Evolutionary conservation across 2,797 vertebrate genomes (phyloP).

Genomic region (Fringilla coelebs): DNA sequence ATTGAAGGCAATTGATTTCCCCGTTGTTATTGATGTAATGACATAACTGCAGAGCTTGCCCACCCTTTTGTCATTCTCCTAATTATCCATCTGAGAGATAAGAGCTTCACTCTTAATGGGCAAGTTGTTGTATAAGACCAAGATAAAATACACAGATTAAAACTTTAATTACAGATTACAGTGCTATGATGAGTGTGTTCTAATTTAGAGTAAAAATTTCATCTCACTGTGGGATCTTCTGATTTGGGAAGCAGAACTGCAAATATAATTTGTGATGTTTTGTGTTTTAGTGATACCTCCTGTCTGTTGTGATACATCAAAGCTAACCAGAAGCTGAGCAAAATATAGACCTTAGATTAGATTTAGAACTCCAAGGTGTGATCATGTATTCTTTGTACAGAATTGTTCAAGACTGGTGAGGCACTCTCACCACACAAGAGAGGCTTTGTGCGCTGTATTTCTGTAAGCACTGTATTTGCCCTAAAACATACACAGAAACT

Average conservation of each 20-base stretch:
- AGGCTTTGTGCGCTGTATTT: background rate
- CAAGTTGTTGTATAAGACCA: background rate
- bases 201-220: background rate
- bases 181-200: background rate
- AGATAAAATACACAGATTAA: background rate
- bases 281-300: background rate
- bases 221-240: background rate
- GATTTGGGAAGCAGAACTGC: background rate
- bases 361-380: background rate
- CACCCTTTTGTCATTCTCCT: background rate
- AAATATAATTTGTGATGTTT: background rate
- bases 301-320: background rate
- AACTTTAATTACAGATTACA: background rate
- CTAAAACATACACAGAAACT: background rate
- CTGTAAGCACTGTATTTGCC: background rate
- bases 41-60: background rate
- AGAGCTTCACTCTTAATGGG: background rate
- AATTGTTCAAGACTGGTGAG: background rate
- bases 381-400: background rate
- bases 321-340: background rate
- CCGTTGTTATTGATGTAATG: background rate
- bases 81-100: background rate
- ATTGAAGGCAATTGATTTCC: background rate
- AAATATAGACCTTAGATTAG: background rate
- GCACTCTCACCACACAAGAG: background rate